phyloP scores from a whole-genome alignment of 2,113 vertebrate species.

The Nannospalax galili region DNA sequence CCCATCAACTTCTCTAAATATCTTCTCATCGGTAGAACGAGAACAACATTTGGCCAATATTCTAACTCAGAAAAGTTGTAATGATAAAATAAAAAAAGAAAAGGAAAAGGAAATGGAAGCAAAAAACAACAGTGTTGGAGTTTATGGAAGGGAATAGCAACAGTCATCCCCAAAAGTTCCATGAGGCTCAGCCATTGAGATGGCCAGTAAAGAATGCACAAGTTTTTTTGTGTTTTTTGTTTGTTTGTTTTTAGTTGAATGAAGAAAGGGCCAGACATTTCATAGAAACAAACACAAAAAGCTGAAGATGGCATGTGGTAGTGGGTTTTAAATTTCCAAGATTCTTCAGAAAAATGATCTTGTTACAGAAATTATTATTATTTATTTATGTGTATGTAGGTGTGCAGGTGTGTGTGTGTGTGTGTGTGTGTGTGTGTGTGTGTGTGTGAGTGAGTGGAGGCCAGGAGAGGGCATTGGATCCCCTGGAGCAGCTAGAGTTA shows the following conservation, averaged over 20 bases:
- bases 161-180: not conserved
- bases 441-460: no score
- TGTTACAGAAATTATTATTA: not conserved
- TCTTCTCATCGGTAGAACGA: not conserved
- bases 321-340: not conserved
- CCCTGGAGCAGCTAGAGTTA: no score
- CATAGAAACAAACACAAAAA: slow-evolving; percentile 2
- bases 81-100: not conserved
- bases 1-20: not conserved
- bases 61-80: slow-evolving; percentile 10
- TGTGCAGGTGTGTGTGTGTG: no score
- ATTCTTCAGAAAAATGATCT: not conserved
- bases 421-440: no score
- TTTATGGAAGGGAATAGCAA: not conserved
- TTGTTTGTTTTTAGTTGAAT: slow-evolving; percentile 4
- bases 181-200: not conserved
- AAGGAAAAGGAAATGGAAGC: not conserved
- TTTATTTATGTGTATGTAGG: no score
- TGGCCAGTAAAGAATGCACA: not conserved
- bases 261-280: not conserved
- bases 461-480: no score
- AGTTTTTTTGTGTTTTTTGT: not conserved
- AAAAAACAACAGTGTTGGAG: not conserved
- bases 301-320: not conserved
- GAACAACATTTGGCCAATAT: not conserved